phyloP scores from a whole-genome alignment of 2,888 invertebrate species.

The Entomobrya proxima region DNA sequence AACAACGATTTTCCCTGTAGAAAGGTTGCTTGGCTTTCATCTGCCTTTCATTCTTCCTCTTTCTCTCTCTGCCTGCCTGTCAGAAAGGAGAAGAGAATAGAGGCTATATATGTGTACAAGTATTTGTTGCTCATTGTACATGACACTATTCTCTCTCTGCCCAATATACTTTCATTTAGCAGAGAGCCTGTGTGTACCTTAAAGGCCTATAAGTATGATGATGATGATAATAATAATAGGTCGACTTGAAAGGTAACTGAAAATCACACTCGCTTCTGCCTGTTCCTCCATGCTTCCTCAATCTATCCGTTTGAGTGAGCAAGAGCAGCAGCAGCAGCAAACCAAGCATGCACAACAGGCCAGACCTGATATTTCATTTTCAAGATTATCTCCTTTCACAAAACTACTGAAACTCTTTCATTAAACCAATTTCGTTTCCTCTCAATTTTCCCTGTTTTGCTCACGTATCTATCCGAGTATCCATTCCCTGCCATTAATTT shows the following conservation, averaged over 20 bases:
- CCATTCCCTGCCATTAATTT: constrained; percentile 12
- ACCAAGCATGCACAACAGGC: background rate
- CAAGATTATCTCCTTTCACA: constrained; percentile 48
- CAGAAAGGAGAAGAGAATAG: background rate
- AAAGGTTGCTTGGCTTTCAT: constrained; percentile 46
- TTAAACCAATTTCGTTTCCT: constrained; percentile 31
- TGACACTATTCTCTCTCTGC: too few relatives aligned
- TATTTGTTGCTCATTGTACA: constrained; percentile 43
- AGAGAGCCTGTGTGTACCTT: background rate
- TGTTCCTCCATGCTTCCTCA: background rate
- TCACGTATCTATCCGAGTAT: constrained; percentile 20
- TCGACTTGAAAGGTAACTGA: constrained; percentile 52
- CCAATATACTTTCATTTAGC: background rate
- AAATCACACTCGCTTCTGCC: constrained; percentile 40
- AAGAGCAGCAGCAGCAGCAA: too few relatives aligned
- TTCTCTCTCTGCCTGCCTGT: constrained; percentile 20
- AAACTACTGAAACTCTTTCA: constrained; percentile 44
- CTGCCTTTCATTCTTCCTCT: constrained; percentile 8
- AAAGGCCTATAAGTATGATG: background rate
- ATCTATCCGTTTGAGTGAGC: constrained; percentile 9
- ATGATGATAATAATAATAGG: constrained; percentile 20
- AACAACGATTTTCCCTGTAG: constrained; percentile 45
- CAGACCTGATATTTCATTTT: constrained; percentile 44
- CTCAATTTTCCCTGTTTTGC: constrained; percentile 16
- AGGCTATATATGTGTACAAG: too few relatives aligned